Base-by-base conservation (phyloP, 2,888 invertebrate genomes). In the Hemaris fuciformis region DNA sequence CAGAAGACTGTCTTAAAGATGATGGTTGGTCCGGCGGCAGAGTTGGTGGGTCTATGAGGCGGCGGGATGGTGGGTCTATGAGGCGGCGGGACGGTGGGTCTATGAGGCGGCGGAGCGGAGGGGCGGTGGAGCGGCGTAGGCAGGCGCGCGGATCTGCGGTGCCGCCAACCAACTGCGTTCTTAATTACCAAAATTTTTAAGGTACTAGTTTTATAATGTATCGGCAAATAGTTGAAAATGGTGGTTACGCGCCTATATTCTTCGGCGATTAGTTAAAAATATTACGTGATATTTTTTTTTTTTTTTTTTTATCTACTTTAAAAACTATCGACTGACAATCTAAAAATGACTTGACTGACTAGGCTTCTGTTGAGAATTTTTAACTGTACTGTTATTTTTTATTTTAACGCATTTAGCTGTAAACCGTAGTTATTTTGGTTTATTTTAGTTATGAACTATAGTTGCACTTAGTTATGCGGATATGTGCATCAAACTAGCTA, bases 1-100 rank as follows among this genome's bases (percentile, higher is more conserved):
- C 76, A 89, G 88, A 91, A 91, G 91, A 91, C 91, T 91, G 91
- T 91, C 91, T 90, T 87, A 84, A 88, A 87, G 86, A 85, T 73
- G 82, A 76, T 77, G 81, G 75, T 71, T 75, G 78, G 71, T 73
- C 72, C 67, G 64, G 66, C 63, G 63, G 68, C 65, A 64, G 66
- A 15, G 15, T 48, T 64, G 64, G 63, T 64, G 67, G 65, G 61
- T 64, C 68, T 66, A n/a, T n/a, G n/a, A n/a, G 68, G 60, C 31
- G 38, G 48, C 27, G 7, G 20, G 31, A 22, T 34, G 46, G 20
- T 22, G 34, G 10, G 31, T 31, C 6, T 31, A 31, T 13, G 34
- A n/a, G 34, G 34, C 13, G 6, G 34, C 34, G 6, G 34, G 34
- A 25, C 25, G 25, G 27, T 27, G 27, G 57, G 41, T 45, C 45